These are phyloP conservation scores for Glaucidium brasilianum DNA, from an alignment of 2,113 vertebrate genomes.

Conservation along the genomic window DNA sequence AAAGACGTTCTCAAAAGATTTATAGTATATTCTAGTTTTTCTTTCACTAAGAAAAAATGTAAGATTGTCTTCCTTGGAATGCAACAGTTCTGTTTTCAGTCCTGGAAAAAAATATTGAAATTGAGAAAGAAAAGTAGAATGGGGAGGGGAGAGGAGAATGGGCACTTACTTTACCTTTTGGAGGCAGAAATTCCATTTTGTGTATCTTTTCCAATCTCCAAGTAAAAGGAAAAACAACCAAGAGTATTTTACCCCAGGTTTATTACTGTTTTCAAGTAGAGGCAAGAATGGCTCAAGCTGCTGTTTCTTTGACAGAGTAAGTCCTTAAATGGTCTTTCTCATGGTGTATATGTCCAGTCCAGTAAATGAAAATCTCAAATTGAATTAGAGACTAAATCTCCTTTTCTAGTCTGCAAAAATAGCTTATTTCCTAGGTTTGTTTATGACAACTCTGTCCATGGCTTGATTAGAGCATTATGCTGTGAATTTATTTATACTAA, in stretches of 20 bases:
- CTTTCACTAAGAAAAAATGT: not conserved
- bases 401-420: not conserved
- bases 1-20: not conserved
- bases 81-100: not conserved
- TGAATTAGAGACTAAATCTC: not conserved
- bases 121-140: not conserved
- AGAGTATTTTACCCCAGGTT: not conserved
- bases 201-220: not conserved
- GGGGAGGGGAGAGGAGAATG: too few species aligned
- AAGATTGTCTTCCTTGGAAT: not conserved
- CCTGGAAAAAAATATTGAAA: not conserved
- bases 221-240: not conserved
- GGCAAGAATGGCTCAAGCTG: not conserved
- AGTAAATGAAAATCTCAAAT: not conserved
- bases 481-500: not conserved
- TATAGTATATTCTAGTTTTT: not conserved
- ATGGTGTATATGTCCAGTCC: not conserved
- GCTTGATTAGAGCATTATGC: not conserved
- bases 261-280: not conserved
- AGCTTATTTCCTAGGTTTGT: not conserved
- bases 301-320: not conserved
- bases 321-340: not conserved
- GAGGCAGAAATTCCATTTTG: fast-evolving
- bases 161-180: not conserved
- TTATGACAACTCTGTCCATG: not conserved